Evolutionary conservation across 1,140 invertebrate species (phyloP).

Genomic region (Carposina sasakii): DNA sequence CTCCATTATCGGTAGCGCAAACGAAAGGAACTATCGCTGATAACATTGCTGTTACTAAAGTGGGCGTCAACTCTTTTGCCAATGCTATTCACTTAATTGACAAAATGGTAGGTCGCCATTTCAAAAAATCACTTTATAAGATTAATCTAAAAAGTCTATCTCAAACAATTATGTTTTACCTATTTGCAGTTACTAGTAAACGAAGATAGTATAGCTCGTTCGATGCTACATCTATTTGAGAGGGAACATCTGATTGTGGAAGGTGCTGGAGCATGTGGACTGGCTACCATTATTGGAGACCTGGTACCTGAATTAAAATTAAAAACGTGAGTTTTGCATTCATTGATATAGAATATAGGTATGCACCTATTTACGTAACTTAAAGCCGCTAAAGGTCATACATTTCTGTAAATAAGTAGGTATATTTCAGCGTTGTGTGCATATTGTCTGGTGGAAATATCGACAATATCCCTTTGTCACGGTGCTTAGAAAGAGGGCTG

Average conservation of each 20-base stretch:
- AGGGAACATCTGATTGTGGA: constrained; percentile 82
- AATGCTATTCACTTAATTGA: constrained; percentile 76
- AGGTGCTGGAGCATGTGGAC: constrained; percentile 79
- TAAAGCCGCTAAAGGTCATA: no score
- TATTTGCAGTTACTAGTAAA: constrained; percentile 66
- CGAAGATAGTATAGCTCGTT: constrained; percentile 78
- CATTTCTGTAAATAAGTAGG: no score
- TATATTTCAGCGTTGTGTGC: constrained; percentile 78
- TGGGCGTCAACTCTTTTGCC: constrained; percentile 79
- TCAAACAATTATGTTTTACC: no score
- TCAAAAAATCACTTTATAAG: no score
- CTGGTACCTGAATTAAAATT: constrained; percentile 78
- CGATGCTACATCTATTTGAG: constrained; percentile 80
- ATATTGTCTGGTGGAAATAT: constrained; percentile 83
- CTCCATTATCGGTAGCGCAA: constrained; percentile 66
- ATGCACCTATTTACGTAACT: no score
- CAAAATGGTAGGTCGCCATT: constrained; percentile 75
- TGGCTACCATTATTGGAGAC: constrained; percentile 81
- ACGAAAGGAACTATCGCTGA: constrained; percentile 76
- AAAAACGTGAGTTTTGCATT: constrained; percentile 75
- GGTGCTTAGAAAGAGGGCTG: constrained; percentile 80
- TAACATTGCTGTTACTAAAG: constrained; percentile 78
- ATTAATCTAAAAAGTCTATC: no score
- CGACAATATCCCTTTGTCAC: constrained; percentile 78
- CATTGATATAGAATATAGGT: background rate